Evolutionary conservation across 2,113 vertebrate genomes (phyloP).

Genomic region (Hoplias malabaricus): DNA sequence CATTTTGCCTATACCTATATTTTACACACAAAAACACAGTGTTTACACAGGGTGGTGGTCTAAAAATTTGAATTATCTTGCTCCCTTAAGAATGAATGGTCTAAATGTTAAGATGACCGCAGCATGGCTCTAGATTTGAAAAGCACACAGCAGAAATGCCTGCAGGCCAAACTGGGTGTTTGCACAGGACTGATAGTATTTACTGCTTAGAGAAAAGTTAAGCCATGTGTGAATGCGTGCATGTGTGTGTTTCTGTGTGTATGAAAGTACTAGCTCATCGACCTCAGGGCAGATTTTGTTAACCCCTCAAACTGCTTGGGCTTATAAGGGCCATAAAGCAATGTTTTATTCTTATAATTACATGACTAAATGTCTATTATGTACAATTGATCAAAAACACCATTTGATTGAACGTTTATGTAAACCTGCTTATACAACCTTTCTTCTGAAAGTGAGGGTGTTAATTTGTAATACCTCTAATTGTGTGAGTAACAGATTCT

Average conservation of each 20-base stretch:
- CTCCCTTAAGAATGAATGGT: conserved; percentile 35
- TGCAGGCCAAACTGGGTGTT: conserved; percentile 37
- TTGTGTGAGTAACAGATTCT: too few relatives aligned
- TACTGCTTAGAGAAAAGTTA: conserved; percentile 19
- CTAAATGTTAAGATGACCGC: conserved; percentile 54
- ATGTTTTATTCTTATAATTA: background rate
- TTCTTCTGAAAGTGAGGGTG: too few relatives aligned
- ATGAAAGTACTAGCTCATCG: background rate
- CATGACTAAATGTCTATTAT: too few relatives aligned
- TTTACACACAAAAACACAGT: conserved; percentile 19
- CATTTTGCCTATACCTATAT: conserved; percentile 12
- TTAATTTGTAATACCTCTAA: too few relatives aligned
- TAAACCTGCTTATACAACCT: too few relatives aligned
- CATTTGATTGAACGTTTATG: too few relatives aligned
- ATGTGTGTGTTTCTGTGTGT: conserved; percentile 15
- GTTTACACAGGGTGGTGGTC: conserved; percentile 64
- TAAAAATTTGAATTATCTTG: conserved; percentile 14
- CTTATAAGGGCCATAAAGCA: background rate
- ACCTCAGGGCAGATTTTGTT: background rate
- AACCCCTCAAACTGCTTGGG: background rate
- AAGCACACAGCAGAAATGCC: conserved; percentile 44
- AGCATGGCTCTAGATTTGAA: conserved; percentile 26
- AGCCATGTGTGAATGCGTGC: conserved; percentile 15
- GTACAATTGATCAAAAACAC: background rate
- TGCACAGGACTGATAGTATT: conserved; percentile 41